A percentile compares a stretch with the other conserved stretches of the same genome.
Evolutionary conservation across 2,113 vertebrate species (phyloP).

Genomic region (Ranitomeya variabilis): DNA sequence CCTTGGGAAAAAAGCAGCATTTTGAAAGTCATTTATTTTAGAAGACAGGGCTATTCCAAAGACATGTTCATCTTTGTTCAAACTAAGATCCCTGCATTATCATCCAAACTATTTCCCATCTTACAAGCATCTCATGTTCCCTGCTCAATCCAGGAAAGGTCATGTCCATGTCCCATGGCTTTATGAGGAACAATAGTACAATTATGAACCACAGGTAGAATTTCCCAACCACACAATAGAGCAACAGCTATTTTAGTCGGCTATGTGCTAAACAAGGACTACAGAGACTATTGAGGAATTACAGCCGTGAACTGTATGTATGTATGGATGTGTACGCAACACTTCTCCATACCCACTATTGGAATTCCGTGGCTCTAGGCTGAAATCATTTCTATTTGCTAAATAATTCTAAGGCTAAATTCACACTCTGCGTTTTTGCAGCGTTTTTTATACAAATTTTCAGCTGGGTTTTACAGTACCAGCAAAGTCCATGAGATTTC

Average conservation of each 20-base stretch:
- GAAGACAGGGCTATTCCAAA: neutral
- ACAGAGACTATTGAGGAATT: neutral
- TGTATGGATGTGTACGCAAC: neutral
- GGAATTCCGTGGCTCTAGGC: neutral
- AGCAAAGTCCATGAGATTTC: too few relatives aligned
- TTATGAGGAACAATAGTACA: constrained; percentile 15
- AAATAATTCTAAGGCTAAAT: neutral
- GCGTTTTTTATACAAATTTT: too few relatives aligned
- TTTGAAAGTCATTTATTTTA: constrained; percentile 16
- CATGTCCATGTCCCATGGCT: constrained; percentile 1
- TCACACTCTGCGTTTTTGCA: too few relatives aligned
- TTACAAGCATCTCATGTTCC: constrained; percentile 39
- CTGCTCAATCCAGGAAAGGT: neutral
- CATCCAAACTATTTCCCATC: neutral
- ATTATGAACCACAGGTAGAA: constrained; percentile 3
- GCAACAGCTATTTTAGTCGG: neutral
- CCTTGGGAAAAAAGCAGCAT: neutral
- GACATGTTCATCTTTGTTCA: constrained; percentile 15
- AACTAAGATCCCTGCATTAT: constrained; percentile 13
- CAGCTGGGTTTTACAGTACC: too few relatives aligned
- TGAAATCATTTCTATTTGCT: neutral
- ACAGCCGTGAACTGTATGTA: neutral
- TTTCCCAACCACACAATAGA: neutral
- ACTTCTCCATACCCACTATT: neutral
- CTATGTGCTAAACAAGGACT: neutral